Evolutionary conservation across 2,113 vertebrate genomes (phyloP), one percentile per base, ranked within the genome.

Genomic region (Benitochromis conjunctus): DNA sequence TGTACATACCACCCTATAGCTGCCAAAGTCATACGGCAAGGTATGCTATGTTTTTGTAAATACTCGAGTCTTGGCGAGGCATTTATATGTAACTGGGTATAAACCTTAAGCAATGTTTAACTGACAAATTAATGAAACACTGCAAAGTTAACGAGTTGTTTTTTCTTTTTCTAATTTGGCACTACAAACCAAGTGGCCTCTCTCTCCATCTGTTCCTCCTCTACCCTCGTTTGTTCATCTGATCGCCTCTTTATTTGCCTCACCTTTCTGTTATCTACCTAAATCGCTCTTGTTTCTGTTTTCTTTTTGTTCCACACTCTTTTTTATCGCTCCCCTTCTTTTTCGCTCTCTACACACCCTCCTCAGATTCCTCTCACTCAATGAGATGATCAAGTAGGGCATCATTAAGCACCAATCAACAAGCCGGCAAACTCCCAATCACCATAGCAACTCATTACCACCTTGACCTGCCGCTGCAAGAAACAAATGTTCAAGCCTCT

Each of bases 401-500:
- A 83, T 91, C 86, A 87, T 91, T 93, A 94, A 71, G 57, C 69
- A 24, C 81, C 81, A 89, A 94, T 94, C 89, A 92, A 77, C 46
- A 56, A 78, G 46, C 51, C 54, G 2, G 69, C 69, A 64, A 91
- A 87, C 89, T 79, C 78, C 26, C 48, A 54, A 86, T 93, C 87
- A 62, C 91, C 80, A 82, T 62, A 46, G 89, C 71, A 87, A 90
- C 87, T 58, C 56, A 77, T 86, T 88, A 74, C 41, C 53, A 83
- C 46, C 60, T 71, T 80, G 71, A 91, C 86, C 86, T 69, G 79
- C 81, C 7, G 16, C 77, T 3, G 7, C 21, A 46, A 79, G 46
- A 88, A 82, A 57, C 53, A 80, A 82, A 74, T 16, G 3, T 54
- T 77, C 18, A 43, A 87, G 54, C 79, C 55, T 43, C 38, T 6